Evolutionary conservation across 2,797 vertebrate species (phyloP), one percentile per base, ranked within the genome.

Genomic region (Crenichthys baileyi): DNA sequence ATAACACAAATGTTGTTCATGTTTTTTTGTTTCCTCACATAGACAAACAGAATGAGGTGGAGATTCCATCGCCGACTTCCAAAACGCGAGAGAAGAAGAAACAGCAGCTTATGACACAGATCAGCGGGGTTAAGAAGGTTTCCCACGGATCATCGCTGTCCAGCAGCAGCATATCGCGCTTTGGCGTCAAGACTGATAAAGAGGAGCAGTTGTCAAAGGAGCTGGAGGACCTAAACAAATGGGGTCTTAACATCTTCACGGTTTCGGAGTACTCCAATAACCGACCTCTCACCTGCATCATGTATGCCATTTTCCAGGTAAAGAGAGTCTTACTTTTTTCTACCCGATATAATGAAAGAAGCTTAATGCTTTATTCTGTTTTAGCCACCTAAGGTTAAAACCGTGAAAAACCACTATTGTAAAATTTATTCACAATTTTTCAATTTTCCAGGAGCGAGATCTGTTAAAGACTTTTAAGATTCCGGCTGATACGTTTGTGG

Each of bases 1-100:
- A 46, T 26, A 22, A 61, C 72, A 60, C 67, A 41, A 55, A 39
- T n/a, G 6, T 11, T n/a, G 6, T 11, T 24, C 22, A 5, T 22
- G 13, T 0, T 31, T 67, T 15, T 72, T 8, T 70, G 26, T 71
- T 18, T 70, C 0, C 39, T 75, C 29, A 24, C 8, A 12, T 93
- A 99, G 98, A 99, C 92, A 99, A 99, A 89, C 98, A 99, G 95
- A 99, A 99, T 20, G 98, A 99, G 4, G 96, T 99, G 94, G 98
- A 99, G 95, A 99, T 99, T 78, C 97, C 98, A 4, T 98, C 98
- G 5, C 97, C 97, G 0, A 99, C 97, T 7, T 96, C 97, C 80
- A 99, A 99, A 87, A 96, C 97, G 26, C 94, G 97, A 39, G 98
- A 99, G 92, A 99, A 98, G 95, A 99, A 99, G 96, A 99, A 97